Conservation (phyloP, 2,797 vertebrate genomes). For the Novumbra hubbsi region DNA sequence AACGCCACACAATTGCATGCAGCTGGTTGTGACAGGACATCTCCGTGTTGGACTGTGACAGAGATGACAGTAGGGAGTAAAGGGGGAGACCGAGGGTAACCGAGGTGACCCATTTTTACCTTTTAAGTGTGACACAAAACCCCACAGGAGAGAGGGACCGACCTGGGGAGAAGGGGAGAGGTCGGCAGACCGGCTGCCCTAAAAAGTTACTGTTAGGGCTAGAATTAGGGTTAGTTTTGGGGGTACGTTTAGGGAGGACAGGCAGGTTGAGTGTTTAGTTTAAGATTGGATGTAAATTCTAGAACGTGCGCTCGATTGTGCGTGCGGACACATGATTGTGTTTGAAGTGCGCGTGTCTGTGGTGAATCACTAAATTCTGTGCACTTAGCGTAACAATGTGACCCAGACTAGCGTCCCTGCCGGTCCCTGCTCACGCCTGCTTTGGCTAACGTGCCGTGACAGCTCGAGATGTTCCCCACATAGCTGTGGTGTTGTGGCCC, state of each 20-base stretch:
- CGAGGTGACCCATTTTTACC: slow-evolving; percentile 71
- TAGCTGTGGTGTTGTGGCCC: slow-evolving; percentile 57
- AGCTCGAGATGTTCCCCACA: slow-evolving; percentile 61
- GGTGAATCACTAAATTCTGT: slow-evolving; percentile 21
- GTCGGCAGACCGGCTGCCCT: neutral
- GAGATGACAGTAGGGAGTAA: slow-evolving; percentile 47
- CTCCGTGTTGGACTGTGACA: slow-evolving; percentile 48
- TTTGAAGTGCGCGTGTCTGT: neutral
- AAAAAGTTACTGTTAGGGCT: too few species aligned
- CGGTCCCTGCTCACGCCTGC: slow-evolving; percentile 43
- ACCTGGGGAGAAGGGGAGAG: neutral
- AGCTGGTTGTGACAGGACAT: slow-evolving; percentile 65
- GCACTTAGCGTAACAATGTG: slow-evolving; percentile 36
- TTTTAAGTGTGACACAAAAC: slow-evolving; percentile 54
- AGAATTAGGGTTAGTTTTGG: too few species aligned
- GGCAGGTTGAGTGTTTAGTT: too few species aligned
- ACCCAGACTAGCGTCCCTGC: slow-evolving; percentile 38
- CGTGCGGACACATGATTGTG: neutral
- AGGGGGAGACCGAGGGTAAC: slow-evolving; percentile 48
- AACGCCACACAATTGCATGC: slow-evolving; percentile 63
- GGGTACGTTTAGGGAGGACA: too few species aligned
- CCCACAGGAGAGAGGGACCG: slow-evolving; percentile 31
- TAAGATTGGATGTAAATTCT: too few species aligned
- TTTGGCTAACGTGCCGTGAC: slow-evolving; percentile 66
- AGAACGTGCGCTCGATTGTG: neutral